Evolutionary conservation across 2,888 invertebrate species (phyloP), one percentile per base, ranked within the genome.

Genomic region (Brassicogethes aeneus): DNA sequence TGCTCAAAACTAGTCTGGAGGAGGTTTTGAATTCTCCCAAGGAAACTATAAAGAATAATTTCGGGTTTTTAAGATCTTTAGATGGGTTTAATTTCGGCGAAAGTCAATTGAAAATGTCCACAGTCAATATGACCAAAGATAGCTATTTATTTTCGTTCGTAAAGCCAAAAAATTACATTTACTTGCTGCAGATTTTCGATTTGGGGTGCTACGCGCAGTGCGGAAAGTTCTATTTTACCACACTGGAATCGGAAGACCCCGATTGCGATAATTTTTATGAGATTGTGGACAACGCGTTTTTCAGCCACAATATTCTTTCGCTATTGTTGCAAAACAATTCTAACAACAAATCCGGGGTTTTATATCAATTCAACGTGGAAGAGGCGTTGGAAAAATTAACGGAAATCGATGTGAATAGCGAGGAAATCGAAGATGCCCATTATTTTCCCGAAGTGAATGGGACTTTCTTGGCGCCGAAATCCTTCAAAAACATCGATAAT

Each of bases 211-310:
- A 45, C 41, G 60, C 73, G 3, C 72, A 71, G 50, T 73, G 74
- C 44, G 72, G 71, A 34, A 73, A 73, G 49, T 71, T 80, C 49
- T 70, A 70, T 50, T 72, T 81, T 46, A 66, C 71, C 13, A 32
- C 3, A 10, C 12, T 32, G 5, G 3, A 7, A 5, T 5, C 10
- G 5, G 46, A 48, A 12, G 45, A 45, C 2, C 31, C n/a, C 3
- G 41, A 34, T 23, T 59, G 53, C 17, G 61, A 66, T 33, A 61
- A 69, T 45, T 10, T 23, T 23, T 63, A 79, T 43, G 58, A 68
- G 40, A 70, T 85, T 34, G 64, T 79, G 16, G 87, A 89, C 62
- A 59, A 85, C 16, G 81, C 88, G 60, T 87, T 88, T 65, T 90
- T 89, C 66, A 82, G 81, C 0, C 60, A 73, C 34, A 79, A 79